A percentile compares a stretch with the other conserved stretches of the same genome.
These are phyloP conservation scores for Saguinus midas DNA, from an alignment of 2,113 vertebrate genomes.

Conservation along the genomic window DNA sequence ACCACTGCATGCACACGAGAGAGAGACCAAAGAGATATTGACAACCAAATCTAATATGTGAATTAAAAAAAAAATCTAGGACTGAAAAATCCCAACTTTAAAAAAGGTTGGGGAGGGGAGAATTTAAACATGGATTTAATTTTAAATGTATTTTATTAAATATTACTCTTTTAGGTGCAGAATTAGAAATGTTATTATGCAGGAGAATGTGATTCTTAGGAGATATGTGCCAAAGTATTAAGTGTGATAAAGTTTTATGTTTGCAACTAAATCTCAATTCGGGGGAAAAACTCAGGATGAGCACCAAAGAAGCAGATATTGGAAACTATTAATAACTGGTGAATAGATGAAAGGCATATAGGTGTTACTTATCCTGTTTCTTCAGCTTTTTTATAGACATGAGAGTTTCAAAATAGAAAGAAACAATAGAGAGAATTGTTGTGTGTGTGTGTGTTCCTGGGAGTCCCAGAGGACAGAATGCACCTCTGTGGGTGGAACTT, in stretches of 20 bases:
- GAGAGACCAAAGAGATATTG: not conserved
- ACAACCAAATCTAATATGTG: not conserved
- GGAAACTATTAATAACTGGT: not conserved
- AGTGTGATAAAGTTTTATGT: not conserved
- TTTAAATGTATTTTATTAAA: not conserved
- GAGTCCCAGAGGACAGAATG: not conserved
- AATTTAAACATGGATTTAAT: not conserved
- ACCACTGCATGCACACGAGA: rapidly evolving
- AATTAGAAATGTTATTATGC: not conserved
- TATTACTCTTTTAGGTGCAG: not conserved
- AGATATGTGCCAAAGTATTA: not conserved
- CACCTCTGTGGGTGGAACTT: not conserved
- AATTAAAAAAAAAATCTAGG: not conserved
- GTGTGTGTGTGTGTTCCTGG: not conserved
- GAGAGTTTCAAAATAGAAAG: not conserved
- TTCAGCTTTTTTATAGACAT: not conserved
- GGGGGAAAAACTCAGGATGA: not conserved
- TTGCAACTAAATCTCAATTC: not conserved
- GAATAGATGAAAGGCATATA: not conserved
- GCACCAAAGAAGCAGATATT: not conserved
- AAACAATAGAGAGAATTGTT: not conserved
- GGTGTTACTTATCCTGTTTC: not conserved
- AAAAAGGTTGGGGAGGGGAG: not conserved
- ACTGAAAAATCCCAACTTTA: not conserved
- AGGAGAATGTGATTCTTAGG: not conserved